Base-by-base conservation (phyloP, 1,140 invertebrate genomes). In the Gonioctena quinquepunctata region DNA sequence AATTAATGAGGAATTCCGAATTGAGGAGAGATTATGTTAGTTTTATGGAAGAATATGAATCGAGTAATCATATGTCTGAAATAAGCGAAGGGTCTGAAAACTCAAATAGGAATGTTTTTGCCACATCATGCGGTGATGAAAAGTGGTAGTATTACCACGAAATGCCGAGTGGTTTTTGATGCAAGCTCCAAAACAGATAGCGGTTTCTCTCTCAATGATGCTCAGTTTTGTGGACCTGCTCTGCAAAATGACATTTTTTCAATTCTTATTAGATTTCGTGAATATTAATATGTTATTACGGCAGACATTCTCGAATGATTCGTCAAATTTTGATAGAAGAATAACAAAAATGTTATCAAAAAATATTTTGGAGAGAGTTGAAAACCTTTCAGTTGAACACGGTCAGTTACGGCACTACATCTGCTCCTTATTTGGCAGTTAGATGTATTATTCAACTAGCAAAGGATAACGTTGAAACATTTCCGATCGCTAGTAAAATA, bases 241-340 rank as follows among this genome's bases (percentile, higher is more conserved):
- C 62, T 81, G 23, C 79, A 82, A 71, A 52, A 76, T 2, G 82
- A 86, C 54, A 52, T 86, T 16, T 68, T 81, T 52, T 69, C 73
- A 23, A 75, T 85, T 52, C 28, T 86, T 5, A 69, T 86, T 19
- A 76, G 83, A 54, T 86, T 84, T 80, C 49, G 85, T 42, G 66
- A 61, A 27, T 77, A 83, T 69, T 72, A 54, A n/a, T 66, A 82
- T 59, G 81, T 80, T 25, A 69, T 86, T 21, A 72, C 75, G 16
- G 79, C 79, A 6, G 85, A 86, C 66, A 79, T 85, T 13, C n/a
- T n/a, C n/a, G n/a, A n/a, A n/a, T n/a, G n/a, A n/a, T n/a, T n/a
- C n/a, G n/a, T n/a, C n/a, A n/a, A n/a, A n/a, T n/a, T n/a, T n/a
- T n/a, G n/a, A n/a, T n/a, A n/a, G n/a, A n/a, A n/a, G n/a, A n/a